These are phyloP conservation scores for Romanomermis culicivorax DNA, from an alignment of 2,888 invertebrate genomes.

Conservation along the genomic window DNA sequence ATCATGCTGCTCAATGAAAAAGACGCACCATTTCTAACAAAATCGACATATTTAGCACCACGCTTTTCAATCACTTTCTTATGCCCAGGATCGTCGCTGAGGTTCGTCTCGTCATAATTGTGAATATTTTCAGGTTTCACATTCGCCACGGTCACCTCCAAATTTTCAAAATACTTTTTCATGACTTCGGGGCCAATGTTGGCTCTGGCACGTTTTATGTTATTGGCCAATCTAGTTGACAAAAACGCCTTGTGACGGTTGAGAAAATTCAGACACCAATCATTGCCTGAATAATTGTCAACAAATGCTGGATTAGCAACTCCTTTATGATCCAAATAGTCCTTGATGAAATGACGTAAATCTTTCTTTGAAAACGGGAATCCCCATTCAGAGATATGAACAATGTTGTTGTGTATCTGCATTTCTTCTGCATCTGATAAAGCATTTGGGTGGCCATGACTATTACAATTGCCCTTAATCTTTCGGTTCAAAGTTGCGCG, in stretches of 20 bases:
- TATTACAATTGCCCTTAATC: too few species aligned
- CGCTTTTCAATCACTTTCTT: slow-evolving; percentile 19
- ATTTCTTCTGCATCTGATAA: background rate
- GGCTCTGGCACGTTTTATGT: slow-evolving; percentile 7
- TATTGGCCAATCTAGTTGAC: slow-evolving; percentile 6
- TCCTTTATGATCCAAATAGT: background rate
- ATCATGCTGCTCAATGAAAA: too few species aligned
- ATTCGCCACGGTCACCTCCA: background rate
- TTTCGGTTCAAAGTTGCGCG: too few species aligned
- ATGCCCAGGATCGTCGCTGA: slow-evolving; percentile 26
- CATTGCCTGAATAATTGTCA: background rate
- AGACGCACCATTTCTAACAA: slow-evolving; percentile 25
- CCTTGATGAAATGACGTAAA: background rate
- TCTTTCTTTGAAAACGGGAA: background rate
- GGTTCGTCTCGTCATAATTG: slow-evolving; percentile 29
- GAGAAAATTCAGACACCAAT: slow-evolving; percentile 8
- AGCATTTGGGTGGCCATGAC: background rate
- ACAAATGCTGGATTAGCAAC: background rate
- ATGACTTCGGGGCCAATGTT: slow-evolving; percentile 6
- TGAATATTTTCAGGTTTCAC: slow-evolving; percentile 17
- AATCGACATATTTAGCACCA: slow-evolving; percentile 28
- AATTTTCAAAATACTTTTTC: slow-evolving; percentile 9
- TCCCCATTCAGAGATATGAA: background rate
- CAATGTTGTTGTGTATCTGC: background rate
- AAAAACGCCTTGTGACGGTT: slow-evolving; percentile 8